phyloP scores from a whole-genome alignment of 2,113 vertebrate genomes.

The Sinocyclocheilus anshuiensis region DNA sequence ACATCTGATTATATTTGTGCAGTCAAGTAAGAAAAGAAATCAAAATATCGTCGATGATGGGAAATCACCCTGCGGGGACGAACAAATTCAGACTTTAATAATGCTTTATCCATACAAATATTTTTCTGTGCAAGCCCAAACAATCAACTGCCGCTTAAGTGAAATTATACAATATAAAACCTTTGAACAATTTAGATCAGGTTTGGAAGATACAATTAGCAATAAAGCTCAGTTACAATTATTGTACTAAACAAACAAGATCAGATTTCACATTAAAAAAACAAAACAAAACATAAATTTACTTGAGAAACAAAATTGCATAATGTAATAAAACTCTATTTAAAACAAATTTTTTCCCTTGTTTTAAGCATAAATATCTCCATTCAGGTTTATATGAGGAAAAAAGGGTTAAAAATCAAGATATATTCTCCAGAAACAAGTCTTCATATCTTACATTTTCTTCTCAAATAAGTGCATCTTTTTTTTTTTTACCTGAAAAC shows the following conservation, averaged over 20 bases:
- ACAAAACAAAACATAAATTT: background rate
- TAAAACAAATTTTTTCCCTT: too few relatives aligned
- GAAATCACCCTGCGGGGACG: too few relatives aligned
- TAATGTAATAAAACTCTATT: too few relatives aligned
- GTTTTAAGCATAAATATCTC: too few relatives aligned
- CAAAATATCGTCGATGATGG: background rate
- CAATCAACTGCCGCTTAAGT: background rate
- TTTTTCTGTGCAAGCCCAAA: constrained; percentile 1
- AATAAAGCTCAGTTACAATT: constrained; percentile 7
- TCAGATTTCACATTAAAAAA: background rate
- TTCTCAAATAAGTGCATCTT: background rate
- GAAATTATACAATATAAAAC: background rate
- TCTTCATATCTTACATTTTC: too few relatives aligned
- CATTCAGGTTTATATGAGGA: too few relatives aligned
- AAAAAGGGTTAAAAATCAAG: too few relatives aligned
- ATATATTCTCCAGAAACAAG: too few relatives aligned
- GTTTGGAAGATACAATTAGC: constrained; percentile 9
- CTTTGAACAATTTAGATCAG: background rate
- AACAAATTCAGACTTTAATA: background rate
- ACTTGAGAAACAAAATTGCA: too few relatives aligned
- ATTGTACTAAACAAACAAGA: background rate
- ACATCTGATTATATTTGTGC: background rate
- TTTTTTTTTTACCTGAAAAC: background rate
- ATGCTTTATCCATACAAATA: constrained; percentile 1
- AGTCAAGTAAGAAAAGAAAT: background rate